Percentiles rank a stretch among this genome's conserved stretches.
Conservation (phyloP, 2,888 invertebrate species). For the Epirrita christyi region DNA sequence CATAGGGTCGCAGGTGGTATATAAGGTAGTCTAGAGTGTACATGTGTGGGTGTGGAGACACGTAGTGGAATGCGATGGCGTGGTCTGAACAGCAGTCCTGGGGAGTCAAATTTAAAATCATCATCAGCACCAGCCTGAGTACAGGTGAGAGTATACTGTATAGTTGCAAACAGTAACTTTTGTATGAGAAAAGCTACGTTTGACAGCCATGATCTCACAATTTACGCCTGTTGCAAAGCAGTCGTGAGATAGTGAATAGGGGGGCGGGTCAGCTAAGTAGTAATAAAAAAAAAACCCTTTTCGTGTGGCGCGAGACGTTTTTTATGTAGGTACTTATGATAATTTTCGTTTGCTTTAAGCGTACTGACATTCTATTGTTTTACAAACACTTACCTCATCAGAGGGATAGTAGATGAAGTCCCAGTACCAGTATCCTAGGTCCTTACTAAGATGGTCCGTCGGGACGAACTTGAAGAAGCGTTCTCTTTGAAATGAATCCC, state of each 20-base stretch:
- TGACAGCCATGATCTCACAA: no score
- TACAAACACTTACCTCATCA: slow-evolving; percentile 87
- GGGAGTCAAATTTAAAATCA: neutral
- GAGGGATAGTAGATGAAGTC: slow-evolving; percentile 96
- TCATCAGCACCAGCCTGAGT: no score
- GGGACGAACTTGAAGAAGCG: slow-evolving; percentile 98
- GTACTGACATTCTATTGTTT: no score
- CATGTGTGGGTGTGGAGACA: slow-evolving; percentile 95
- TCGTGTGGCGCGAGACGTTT: no score
- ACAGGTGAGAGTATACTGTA: neutral
- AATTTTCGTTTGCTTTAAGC: no score
- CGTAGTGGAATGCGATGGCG: slow-evolving; percentile 97
- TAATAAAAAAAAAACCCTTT: no score
- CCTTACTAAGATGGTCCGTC: slow-evolving; percentile 93
- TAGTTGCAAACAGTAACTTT: no score
- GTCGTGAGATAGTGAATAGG: no score
- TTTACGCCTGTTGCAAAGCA: no score
- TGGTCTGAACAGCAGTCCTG: slow-evolving; percentile 97
- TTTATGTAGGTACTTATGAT: no score
- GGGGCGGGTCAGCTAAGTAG: no score
- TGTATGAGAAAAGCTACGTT: no score
- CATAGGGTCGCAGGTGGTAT: slow-evolving; percentile 95
- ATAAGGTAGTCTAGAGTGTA: slow-evolving; percentile 97
- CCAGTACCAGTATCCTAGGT: slow-evolving; percentile 96
- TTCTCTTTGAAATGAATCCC: slow-evolving; percentile 93